A percentile compares a stretch with the other conserved stretches of the same genome.
phyloP scores from a whole-genome alignment of 1,140 invertebrate species.

The Tetranychus cinnabarinus region DNA sequence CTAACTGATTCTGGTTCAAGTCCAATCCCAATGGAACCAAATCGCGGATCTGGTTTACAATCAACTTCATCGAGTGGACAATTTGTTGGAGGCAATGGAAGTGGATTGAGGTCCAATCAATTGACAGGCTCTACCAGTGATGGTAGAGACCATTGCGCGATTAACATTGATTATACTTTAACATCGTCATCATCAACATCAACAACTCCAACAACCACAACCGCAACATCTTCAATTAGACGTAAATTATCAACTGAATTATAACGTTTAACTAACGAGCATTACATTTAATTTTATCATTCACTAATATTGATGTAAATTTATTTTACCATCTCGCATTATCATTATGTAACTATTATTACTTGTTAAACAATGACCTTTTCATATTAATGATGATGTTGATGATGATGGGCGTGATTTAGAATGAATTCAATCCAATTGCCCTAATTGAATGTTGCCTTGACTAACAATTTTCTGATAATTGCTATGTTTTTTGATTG shows the following conservation, averaged over 20 bases:
- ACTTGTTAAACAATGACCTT: no score
- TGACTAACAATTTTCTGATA: no score
- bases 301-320: no score
- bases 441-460: no score
- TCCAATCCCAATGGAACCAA: background rate
- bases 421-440: no score
- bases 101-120: background rate
- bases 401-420: no score
- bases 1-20: background rate
- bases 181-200: background rate
- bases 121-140: background rate
- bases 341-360: no score
- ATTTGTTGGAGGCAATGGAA: no score
- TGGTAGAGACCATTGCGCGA: background rate
- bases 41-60: background rate
- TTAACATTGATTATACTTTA: conserved; percentile 9
- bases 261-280: background rate
- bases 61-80: background rate
- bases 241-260: conserved; percentile 11
- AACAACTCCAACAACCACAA: background rate
- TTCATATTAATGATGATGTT: no score
- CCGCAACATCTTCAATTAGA: background rate
- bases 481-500: no score
- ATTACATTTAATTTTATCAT: no score
- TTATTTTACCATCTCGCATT: no score